Evolutionary conservation across 2,888 invertebrate genomes (phyloP).

Genomic region (Lepidocyrtinus sp.): DNA sequence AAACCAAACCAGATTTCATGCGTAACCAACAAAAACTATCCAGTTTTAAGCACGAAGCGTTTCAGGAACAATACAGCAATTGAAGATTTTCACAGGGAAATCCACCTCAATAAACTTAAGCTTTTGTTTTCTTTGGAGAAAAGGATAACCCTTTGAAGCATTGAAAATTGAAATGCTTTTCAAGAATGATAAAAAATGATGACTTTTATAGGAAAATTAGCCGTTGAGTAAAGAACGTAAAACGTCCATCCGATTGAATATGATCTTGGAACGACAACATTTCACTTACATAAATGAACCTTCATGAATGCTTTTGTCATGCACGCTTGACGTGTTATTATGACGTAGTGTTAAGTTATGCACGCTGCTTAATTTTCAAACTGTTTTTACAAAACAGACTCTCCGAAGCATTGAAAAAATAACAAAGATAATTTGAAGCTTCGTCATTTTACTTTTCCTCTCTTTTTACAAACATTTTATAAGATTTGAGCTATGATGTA

Average conservation of each 20-base stretch:
- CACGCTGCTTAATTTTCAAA: constrained; percentile 33
- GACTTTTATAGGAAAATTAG: neutral
- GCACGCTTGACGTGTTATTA: constrained; percentile 54
- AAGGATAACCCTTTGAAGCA: neutral
- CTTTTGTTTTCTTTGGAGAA: constrained; percentile 49
- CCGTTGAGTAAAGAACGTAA: constrained; percentile 33
- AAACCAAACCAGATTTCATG: neutral
- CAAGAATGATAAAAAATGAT: neutral
- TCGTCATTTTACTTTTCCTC: too few species aligned
- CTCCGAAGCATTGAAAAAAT: neutral
- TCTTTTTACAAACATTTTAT: too few species aligned
- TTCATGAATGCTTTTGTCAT: constrained; percentile 45
- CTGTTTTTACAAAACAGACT: constrained; percentile 24
- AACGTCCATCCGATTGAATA: constrained; percentile 31
- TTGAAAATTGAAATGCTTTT: neutral
- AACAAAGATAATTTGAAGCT: constrained; percentile 30
- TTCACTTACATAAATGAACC: neutral
- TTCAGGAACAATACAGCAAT: neutral
- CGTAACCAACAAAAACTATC: neutral
- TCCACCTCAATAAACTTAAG: neutral
- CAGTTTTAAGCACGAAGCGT: neutral
- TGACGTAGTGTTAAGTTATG: constrained; percentile 51
- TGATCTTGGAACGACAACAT: constrained; percentile 15
- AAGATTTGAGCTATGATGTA: too few species aligned
- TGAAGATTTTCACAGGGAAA: neutral